Conservation (phyloP, 2,113 vertebrate species). For the Synodontis membranacea region DNA sequence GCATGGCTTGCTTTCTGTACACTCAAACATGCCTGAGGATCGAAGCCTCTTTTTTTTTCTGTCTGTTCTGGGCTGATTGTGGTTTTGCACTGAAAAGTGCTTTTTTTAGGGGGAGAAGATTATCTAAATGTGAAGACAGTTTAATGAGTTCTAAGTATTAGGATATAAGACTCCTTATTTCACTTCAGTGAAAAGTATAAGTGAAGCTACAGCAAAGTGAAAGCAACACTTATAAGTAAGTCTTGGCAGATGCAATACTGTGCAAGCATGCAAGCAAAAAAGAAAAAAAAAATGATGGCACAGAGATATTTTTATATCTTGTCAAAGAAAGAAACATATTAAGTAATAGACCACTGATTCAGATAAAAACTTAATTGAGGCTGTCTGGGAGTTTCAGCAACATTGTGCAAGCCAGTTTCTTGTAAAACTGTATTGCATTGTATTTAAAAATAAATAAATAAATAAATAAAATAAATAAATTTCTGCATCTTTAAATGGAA, state of each 20-base stretch:
- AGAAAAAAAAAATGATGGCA: not conserved
- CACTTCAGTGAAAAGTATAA: not conserved
- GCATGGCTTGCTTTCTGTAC: constrained; percentile 25
- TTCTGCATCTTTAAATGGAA: not conserved
- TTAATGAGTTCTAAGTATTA: constrained; percentile 4
- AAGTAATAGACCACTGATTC: not conserved
- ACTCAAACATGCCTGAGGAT: constrained; percentile 32
- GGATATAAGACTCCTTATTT: not conserved
- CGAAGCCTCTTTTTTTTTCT: not conserved
- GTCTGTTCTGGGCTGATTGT: constrained; percentile 13
- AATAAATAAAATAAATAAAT: not conserved
- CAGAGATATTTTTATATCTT: not conserved
- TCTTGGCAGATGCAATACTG: not conserved
- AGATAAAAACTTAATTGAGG: not conserved
- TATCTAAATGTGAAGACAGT: not conserved
- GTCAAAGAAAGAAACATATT: not conserved
- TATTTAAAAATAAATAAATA: too few relatives aligned
- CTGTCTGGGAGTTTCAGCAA: not conserved
- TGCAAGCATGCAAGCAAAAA: not conserved
- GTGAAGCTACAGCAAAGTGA: not conserved
- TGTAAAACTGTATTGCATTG: not conserved
- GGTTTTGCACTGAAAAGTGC: constrained; percentile 14
- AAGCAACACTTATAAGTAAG: not conserved
- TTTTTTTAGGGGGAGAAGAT: not conserved
- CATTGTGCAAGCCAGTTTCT: not conserved